These are phyloP conservation scores for Ecdyonurus torrentis DNA, from an alignment of 2,888 invertebrate species.

Conservation along the genomic window DNA sequence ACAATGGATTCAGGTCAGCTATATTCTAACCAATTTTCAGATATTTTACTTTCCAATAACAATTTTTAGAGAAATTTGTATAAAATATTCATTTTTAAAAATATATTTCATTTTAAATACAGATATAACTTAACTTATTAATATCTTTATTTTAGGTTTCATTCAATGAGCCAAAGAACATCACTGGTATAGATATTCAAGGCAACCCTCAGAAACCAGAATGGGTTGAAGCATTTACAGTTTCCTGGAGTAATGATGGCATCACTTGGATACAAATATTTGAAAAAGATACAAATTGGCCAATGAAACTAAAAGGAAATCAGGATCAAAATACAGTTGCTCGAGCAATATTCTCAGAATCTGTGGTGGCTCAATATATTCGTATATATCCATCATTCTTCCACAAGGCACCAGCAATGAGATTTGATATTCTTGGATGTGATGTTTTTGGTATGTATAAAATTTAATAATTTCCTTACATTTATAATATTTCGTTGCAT, in stretches of 20 bases:
- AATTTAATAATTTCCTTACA: background rate
- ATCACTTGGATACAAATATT: conserved; percentile 17
- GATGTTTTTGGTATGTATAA: conserved; percentile 8
- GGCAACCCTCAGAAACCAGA: conserved; percentile 19
- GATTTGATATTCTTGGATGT: conserved; percentile 24
- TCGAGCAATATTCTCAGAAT: conserved; percentile 20
- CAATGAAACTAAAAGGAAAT: conserved; percentile 21
- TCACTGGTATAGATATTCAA: conserved; percentile 23
- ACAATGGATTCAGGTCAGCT: conserved; percentile 21
- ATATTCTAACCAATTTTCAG: background rate
- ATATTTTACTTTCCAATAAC: too few species aligned
- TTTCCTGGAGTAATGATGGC: conserved; percentile 22
- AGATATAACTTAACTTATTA: background rate
- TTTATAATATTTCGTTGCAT: too few species aligned
- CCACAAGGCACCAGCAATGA: conserved; percentile 19
- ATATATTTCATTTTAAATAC: background rate
- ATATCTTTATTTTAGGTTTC: conserved; percentile 18
- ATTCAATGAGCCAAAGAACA: conserved; percentile 18
- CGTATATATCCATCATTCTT: conserved; percentile 20
- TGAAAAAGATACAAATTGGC: conserved; percentile 10
- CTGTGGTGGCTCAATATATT: conserved; percentile 20
- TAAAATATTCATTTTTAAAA: too few species aligned
- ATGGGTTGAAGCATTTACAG: conserved; percentile 21
- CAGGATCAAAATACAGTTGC: conserved; percentile 18
- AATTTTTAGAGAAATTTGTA: too few species aligned